Conservation (phyloP, 2,888 invertebrate species). For the Tupiocoris notatus region DNA sequence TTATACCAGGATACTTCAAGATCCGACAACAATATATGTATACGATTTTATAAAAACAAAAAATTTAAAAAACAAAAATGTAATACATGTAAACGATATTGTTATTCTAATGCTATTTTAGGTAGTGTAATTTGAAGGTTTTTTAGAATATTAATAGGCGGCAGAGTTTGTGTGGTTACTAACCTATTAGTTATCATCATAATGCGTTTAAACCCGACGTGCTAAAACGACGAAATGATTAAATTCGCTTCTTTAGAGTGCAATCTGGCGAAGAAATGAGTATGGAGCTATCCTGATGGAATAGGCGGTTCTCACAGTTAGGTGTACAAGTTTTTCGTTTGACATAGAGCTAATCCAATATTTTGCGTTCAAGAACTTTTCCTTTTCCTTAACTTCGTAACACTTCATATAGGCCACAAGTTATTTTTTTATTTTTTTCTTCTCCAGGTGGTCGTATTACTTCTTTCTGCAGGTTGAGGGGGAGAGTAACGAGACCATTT, state of each 20-base stretch:
- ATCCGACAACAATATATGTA: conserved; percentile 56
- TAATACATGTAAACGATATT: conserved; percentile 49
- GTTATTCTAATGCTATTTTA: conserved; percentile 49
- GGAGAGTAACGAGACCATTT: too few species aligned
- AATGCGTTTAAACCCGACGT: neutral
- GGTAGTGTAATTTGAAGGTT: conserved; percentile 48
- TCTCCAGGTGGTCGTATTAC: too few species aligned
- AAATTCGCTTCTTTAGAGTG: neutral
- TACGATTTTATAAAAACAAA: conserved; percentile 57
- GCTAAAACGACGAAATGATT: neutral
- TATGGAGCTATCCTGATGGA: too few species aligned
- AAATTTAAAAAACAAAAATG: conserved; percentile 44
- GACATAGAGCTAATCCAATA: too few species aligned
- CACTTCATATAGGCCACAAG: too few species aligned
- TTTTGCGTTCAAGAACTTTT: too few species aligned
- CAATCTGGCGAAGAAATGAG: too few species aligned
- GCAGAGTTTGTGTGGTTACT: conserved; percentile 48
- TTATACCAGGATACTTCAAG: conserved; percentile 52
- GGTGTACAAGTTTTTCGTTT: too few species aligned
- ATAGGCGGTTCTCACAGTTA: neutral
- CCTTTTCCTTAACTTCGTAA: too few species aligned
- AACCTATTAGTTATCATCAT: conserved; percentile 46
- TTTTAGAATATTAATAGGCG: conserved; percentile 48
- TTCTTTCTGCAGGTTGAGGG: too few species aligned
- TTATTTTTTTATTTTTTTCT: too few species aligned